A percentile compares a stretch with the other conserved stretches of the same genome.
Evolutionary conservation across 2,888 invertebrate genomes (phyloP).

Genomic region (Sceliomorpha sp.): DNA sequence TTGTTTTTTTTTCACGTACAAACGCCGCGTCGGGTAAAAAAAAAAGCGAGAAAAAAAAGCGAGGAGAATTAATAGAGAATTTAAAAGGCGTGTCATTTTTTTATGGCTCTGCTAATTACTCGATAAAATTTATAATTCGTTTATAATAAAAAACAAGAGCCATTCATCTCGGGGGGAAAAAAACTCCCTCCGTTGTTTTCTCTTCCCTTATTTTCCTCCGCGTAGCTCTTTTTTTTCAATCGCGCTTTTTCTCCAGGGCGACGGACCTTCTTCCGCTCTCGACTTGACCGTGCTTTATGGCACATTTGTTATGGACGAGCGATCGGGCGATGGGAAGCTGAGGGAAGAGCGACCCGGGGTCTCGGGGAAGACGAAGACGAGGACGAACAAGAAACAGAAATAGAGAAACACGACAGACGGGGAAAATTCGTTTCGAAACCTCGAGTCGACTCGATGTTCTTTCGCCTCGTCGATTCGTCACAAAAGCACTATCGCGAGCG

Average conservation of each 20-base stretch:
- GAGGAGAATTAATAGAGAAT: no score
- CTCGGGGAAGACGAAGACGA: background rate
- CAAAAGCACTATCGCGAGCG: conserved; percentile 1
- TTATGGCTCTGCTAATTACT: no score
- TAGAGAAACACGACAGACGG: conserved; percentile 45
- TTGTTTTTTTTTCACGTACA: background rate
- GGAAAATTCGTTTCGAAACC: conserved; percentile 5
- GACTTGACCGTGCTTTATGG: conserved; percentile 10
- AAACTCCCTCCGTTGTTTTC: conserved; percentile 1
- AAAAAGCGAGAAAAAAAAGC: background rate
- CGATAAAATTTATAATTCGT: no score
- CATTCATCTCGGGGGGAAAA: conserved; percentile 15
- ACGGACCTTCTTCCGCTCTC: conserved; percentile 6
- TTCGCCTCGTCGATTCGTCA: conserved; percentile 11
- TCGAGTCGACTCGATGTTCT: conserved; percentile 12
- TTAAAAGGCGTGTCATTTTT: no score
- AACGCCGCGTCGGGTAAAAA: background rate
- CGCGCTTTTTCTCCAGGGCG: conserved; percentile 3
- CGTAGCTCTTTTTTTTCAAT: background rate
- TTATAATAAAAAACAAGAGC: no score
- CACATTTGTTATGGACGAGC: conserved; percentile 9
- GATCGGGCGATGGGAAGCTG: conserved; percentile 24
- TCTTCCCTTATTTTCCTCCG: no score
- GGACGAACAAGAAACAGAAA: conserved; percentile 13
- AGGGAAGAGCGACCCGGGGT: conserved; percentile 1